Evolutionary conservation across 2,113 vertebrate species (phyloP).

Genomic region (Formicarius rufipectus): DNA sequence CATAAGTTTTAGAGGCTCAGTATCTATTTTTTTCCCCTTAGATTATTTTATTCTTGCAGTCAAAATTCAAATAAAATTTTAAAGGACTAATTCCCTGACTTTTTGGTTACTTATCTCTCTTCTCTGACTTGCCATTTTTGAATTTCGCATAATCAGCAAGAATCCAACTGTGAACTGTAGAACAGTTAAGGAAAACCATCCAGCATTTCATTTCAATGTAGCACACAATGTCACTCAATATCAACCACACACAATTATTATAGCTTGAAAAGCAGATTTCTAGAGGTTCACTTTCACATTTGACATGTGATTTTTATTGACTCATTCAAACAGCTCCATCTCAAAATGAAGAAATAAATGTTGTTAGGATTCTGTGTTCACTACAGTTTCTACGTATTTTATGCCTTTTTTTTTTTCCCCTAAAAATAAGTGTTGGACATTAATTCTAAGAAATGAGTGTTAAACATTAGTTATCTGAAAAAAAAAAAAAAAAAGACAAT

Average conservation of each 20-base stretch:
- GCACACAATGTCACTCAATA: not conserved
- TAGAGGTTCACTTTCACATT: not conserved
- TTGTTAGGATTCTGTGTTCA: not conserved
- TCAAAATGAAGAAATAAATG: not conserved
- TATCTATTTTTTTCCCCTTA: not conserved
- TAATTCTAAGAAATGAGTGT: not conserved
- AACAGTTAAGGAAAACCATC: not conserved
- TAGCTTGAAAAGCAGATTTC: not conserved
- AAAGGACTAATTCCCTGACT: not conserved
- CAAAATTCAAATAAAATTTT: not conserved
- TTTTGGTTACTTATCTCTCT: not conserved
- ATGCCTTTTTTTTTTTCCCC: not conserved
- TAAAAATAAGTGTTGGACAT: not conserved
- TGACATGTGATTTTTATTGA: not conserved
- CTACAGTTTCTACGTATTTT: not conserved
- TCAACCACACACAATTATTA: not conserved
- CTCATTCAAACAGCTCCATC: not conserved
- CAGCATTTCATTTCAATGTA: not conserved
- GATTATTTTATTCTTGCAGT: not conserved
- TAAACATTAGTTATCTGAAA: not conserved
- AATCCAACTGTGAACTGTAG: not conserved
- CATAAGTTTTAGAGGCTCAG: rapidly evolving
- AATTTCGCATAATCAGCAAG: not conserved
- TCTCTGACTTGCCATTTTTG: not conserved
- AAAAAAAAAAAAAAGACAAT: not conserved